Conservation (phyloP, 2,113 vertebrate species). For the Polypterus senegalus region DNA sequence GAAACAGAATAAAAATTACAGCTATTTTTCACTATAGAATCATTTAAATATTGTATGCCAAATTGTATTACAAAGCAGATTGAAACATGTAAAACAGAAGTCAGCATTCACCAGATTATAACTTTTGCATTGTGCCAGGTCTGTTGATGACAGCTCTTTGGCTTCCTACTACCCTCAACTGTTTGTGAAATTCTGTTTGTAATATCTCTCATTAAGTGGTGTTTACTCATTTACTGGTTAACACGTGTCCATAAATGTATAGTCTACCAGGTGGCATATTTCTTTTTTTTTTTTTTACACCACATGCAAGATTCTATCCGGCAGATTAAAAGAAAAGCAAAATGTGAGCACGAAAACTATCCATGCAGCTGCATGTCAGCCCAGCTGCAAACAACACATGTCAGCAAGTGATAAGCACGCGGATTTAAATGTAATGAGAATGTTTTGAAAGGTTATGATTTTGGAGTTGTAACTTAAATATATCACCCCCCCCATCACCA, state of each 20-base stretch:
- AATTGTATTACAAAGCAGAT: too few relatives aligned
- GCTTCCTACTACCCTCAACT: background rate
- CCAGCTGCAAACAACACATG: background rate
- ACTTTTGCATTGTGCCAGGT: too few relatives aligned
- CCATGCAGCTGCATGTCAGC: background rate
- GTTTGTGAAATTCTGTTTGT: background rate
- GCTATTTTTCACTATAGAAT: too few relatives aligned
- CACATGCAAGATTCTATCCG: background rate
- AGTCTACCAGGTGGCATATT: background rate
- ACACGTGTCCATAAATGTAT: background rate
- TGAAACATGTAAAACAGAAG: too few relatives aligned
- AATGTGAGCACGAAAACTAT: background rate
- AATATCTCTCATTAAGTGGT: background rate
- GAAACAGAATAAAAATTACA: too few relatives aligned
- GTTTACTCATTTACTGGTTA: background rate
- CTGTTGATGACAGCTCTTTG: constrained; percentile 1
- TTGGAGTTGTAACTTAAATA: too few relatives aligned
- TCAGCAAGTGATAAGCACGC: background rate
- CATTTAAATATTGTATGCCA: too few relatives aligned
- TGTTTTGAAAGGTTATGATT: background rate
- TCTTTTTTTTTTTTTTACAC: background rate
- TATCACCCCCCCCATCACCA: too few relatives aligned
- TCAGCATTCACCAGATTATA: too few relatives aligned
- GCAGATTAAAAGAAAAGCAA: constrained; percentile 4
- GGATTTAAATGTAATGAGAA: background rate